Conservation (phyloP, 2,797 vertebrate species). For the Lutjanus argentimaculatus region DNA sequence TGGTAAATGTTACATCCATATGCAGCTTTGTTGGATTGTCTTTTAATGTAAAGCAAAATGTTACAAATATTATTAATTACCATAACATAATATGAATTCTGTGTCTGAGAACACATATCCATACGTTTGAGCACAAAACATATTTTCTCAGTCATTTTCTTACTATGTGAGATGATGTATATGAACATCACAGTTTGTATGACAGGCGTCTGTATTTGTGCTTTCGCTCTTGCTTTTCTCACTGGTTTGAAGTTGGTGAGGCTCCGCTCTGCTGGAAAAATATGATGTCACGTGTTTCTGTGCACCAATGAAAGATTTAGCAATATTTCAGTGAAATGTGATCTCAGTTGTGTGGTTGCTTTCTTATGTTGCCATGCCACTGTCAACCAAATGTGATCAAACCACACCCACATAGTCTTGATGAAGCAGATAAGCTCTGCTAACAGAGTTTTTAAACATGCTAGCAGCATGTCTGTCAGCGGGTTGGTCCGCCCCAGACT, state of each 20-base stretch:
- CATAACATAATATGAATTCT: not conserved
- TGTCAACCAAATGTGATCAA: no score
- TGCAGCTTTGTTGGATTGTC: not conserved
- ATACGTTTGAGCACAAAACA: not conserved
- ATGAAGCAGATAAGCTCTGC: no score
- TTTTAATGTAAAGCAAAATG: not conserved
- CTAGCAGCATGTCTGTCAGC: not conserved
- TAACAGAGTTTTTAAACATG: not conserved
- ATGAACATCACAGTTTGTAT: not conserved
- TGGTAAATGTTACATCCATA: not conserved
- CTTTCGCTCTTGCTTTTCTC: not conserved
- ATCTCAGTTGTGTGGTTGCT: not conserved
- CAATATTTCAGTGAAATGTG: not conserved
- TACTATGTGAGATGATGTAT: no score
- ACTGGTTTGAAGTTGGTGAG: no score
- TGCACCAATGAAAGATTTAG: not conserved
- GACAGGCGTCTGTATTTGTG: not conserved
- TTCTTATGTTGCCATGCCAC: no score
- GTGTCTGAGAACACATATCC: not conserved
- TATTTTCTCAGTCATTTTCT: not conserved
- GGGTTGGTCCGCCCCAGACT: not conserved
- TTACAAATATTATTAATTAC: not conserved
- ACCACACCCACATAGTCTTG: no score
- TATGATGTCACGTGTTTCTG: not conserved
- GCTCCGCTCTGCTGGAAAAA: no score